Base-by-base conservation (phyloP, 2,797 vertebrate genomes). In the Pseudotriccus pelzelni region DNA sequence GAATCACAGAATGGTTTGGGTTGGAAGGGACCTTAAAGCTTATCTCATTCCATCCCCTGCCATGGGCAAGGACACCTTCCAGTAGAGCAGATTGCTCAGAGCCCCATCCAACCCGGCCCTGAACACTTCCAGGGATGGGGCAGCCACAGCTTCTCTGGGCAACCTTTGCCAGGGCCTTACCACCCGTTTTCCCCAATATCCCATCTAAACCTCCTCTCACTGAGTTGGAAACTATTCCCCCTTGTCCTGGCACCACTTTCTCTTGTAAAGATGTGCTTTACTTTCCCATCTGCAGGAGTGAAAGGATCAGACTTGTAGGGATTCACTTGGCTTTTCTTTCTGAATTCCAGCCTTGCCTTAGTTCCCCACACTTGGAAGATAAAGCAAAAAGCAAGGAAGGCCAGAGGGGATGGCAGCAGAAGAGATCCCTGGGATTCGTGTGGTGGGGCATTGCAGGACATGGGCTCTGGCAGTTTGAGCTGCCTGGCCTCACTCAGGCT, bases 1-100 rank as follows among this genome's bases (percentile, higher is more conserved):
- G 28, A 76, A 44, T 49, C 25, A 7, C 53, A 34, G 7, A 12
- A n/a, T 66, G 22, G 25, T 73, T 67, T 66, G 25, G 16, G 30
- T 84, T 53, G 25, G 30, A 64, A 60, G 1, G 10, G 15, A 36
- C 10, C 34, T 47, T 3, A 18, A 32, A 47, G 7, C 39, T 8
- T 46, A 0, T 36, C 44, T 25, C 9, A 14, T 72, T 32, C 22
- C 25, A 66, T 0, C 5, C 17, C 8, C 15, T 77, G 30, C 21
- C 52, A 1, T 46, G 25, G 14, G 12, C 30, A 64, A 50, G 20
- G n/a, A 14, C 44, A 64, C 14, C 22, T 52, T 22, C 37, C 28
- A 19, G 5, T 20, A 0, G 1, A 30, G 25, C 21, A 52, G 6
- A 5, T 0, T 78, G 44, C 18, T 44, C n/a, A 14, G 28, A 36